Evolutionary conservation across 2,797 vertebrate species (phyloP), one percentile per base, ranked within the genome.

Genomic region (Sebastes cheni): DNA sequence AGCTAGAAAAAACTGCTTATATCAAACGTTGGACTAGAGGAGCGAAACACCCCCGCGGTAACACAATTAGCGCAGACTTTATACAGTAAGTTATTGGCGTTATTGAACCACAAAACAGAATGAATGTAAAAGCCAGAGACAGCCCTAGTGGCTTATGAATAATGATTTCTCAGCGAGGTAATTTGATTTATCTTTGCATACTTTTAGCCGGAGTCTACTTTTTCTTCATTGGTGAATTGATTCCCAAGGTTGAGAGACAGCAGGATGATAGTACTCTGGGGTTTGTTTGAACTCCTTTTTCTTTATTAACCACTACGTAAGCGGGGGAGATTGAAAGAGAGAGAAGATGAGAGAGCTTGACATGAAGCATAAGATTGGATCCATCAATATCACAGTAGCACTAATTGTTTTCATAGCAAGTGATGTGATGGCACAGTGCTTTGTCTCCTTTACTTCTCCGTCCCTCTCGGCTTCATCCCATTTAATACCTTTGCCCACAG

Each of bases 121-220:
- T 86, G 82, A 86, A 91, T 91, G 78, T 88, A 72, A 91, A 88
- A 86, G 81, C 77, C 84, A 88, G 85, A 88, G 85, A 88, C 75
- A 80, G 87, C 85, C 85, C 83, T 55, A 66, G 75, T 83, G 84
- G 76, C 81, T 89, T 85, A 82, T 90, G 88, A 90, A 91, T 93
- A 94, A 92, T 85, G 89, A 92, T 91, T 88, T 89, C 87, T 88
- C 75, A 59, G 79, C 69, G 59, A 81, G 87, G 85, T 91, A 87
- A 91, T 90, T 88, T 89, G 79, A 93, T 93, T 93, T 88, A 91
- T 93, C 86, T 77, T 86, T 30, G 77, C 91, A 69, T 75, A 84
- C 82, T 80, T 82, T 82, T 75, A 89, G 76, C 83, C 46, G 22
- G 78, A 87, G 66, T 86, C 59, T 71, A 83, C 74, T 91, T 92